Base-by-base conservation (phyloP, 2,888 invertebrate species). In the Tortrix viridana region DNA sequence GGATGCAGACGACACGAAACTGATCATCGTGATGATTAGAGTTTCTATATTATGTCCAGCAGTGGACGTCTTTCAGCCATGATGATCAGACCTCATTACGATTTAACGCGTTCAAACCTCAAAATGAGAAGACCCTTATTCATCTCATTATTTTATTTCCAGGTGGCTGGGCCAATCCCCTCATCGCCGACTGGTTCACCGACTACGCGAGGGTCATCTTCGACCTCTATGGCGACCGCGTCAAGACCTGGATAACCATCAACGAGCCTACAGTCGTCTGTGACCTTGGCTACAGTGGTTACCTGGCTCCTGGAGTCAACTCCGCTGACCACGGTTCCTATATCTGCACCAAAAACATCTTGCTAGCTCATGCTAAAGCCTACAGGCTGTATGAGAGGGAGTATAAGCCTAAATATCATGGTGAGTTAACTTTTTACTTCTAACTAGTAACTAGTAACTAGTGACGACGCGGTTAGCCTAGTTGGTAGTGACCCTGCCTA, bases 301-400 rank as follows among this genome's bases (percentile, higher is more conserved):
- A 89, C 86, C 0, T 77, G 83, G 0, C 80, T 81, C 53, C 79
- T 82, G 59, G 32, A 2, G 3, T 61, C n/a, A 22, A 23, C 9
- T 56, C 61, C 0, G 88, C 88, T 0, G 92, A 91, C 2, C 79
- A 88, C 22, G 93, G 89, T 0, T 79, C 85, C 20, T 95, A 95
- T 73, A 68, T 91, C 0, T 94, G 94, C 60, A 89, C 89, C 1
- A 95, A 95, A 74, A 93, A 95, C 73, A 74, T 94, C 46, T 76
- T 96, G 3, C 90, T 94, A 70, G 94, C 95, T 0, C 96, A 96
- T 75, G 94, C 94, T 0, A 89, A 86, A 69, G 93, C 89, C 6
- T 93, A 92, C 67, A 92, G 92, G 68, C 83, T 94, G 72, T 94
- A 94, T 70, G 87, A 93, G 37, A 73, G 86, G 4, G 83, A 92